A percentile compares a stretch with the other conserved stretches of the same genome.
phyloP scores from a whole-genome alignment of 1,140 invertebrate species.

The Ectropis grisescens region DNA sequence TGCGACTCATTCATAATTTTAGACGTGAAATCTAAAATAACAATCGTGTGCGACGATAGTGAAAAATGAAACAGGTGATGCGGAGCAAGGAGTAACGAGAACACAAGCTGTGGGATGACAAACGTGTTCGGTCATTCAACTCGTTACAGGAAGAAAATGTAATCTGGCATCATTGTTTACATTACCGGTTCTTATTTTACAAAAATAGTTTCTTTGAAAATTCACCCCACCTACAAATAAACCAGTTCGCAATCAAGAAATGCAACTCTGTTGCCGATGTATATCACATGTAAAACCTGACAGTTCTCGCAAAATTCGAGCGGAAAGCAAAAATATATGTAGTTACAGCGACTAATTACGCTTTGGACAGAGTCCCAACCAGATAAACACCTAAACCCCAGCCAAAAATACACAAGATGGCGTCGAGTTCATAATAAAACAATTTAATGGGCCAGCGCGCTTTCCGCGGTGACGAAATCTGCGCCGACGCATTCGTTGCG shows the following conservation, averaged over 20 bases:
- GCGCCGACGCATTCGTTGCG: constrained; percentile 54
- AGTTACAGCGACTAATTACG: constrained; percentile 58
- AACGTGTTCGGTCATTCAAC: constrained; percentile 39
- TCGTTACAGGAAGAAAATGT: constrained; percentile 22
- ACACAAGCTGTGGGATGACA: constrained; percentile 35
- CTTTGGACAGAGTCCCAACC: constrained; percentile 62
- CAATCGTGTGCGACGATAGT: constrained; percentile 29
- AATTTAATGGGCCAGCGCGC: constrained; percentile 69
- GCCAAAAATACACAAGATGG: constrained; percentile 68
- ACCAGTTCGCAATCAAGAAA: too few relatives aligned
- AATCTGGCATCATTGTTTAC: constrained; percentile 14
- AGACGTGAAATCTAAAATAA: constrained; percentile 36
- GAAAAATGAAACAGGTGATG: constrained; percentile 52
- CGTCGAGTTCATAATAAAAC: constrained; percentile 69
- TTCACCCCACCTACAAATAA: too few relatives aligned
- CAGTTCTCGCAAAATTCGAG: constrained; percentile 21
- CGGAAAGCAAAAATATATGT: constrained; percentile 44
- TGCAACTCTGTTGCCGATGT: too few relatives aligned
- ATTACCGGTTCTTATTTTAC: constrained; percentile 3
- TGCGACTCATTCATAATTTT: constrained; percentile 40
- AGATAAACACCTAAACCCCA: constrained; percentile 66
- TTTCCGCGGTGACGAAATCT: constrained; percentile 68
- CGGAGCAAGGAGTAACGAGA: constrained; percentile 15
- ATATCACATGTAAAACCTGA: too few relatives aligned
- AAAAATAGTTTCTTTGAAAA: background rate